Evolutionary conservation across 2,888 invertebrate genomes (phyloP).

Genomic region (Agrotis exclamationis): DNA sequence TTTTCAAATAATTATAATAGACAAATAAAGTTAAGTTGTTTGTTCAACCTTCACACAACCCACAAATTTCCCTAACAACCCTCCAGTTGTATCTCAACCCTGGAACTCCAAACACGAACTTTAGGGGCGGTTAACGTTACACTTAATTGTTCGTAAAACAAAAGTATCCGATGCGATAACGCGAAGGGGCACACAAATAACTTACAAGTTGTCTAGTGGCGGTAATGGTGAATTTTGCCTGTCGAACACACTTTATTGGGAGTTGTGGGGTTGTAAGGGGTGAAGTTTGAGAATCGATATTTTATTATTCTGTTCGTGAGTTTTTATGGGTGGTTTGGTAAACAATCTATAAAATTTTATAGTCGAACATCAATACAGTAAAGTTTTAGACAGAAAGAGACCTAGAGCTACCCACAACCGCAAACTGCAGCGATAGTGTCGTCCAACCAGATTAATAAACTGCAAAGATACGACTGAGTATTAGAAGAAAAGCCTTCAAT

Average conservation of each 20-base stretch:
- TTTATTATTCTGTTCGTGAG: constrained; percentile 7
- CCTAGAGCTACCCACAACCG: no score
- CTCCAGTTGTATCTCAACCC: constrained; percentile 67
- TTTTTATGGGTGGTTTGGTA: not conserved
- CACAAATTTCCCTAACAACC: constrained; percentile 2
- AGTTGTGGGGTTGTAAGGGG: constrained; percentile 4
- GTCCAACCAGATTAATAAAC: no score
- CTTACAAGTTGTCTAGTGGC: constrained; percentile 66
- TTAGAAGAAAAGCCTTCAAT: no score
- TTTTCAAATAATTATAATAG: not conserved
- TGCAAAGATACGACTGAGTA: no score
- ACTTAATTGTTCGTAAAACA: constrained; percentile 88
- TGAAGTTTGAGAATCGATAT: constrained; percentile 26
- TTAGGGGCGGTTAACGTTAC: constrained; percentile 83
- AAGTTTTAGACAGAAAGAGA: no score
- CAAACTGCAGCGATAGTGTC: no score
- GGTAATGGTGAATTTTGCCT: constrained; percentile 48
- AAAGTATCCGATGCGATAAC: constrained; percentile 86
- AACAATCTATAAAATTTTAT: not conserved
- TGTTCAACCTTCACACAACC: not conserved
- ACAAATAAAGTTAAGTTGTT: not conserved
- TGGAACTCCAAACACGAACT: constrained; percentile 74
- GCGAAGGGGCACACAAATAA: constrained; percentile 69
- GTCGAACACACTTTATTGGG: constrained; percentile 49
- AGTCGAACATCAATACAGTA: no score